These are phyloP conservation scores for Ceratosolen fusciceps DNA, from an alignment of 1,140 invertebrate species.

Conservation along the genomic window DNA sequence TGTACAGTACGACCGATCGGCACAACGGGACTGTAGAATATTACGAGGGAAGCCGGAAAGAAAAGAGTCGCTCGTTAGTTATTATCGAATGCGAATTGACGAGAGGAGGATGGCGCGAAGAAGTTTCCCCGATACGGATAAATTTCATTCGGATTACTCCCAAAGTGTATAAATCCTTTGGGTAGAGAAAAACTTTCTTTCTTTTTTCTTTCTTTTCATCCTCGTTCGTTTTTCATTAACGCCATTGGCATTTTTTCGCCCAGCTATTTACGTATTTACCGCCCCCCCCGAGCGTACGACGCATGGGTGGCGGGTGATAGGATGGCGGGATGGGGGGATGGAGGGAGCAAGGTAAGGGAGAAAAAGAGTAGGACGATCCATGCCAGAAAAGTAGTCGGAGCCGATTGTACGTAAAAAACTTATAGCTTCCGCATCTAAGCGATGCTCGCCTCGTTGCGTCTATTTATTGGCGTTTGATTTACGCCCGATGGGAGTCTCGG, in stretches of 20 bases:
- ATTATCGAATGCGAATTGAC: no score
- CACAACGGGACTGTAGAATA: no score
- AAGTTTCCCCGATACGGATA: no score
- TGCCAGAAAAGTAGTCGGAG: background rate
- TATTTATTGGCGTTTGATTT: slow-evolving; percentile 15
- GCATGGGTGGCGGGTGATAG: background rate
- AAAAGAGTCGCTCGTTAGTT: no score
- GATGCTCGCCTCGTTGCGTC: background rate
- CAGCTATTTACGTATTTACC: background rate
- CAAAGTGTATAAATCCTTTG: background rate
- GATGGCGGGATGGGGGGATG: background rate
- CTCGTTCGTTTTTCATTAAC: background rate
- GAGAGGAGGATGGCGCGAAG: no score
- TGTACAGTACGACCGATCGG: no score
- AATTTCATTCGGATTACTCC: no score
- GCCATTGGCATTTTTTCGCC: background rate
- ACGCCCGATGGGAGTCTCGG: background rate
- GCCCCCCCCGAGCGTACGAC: no score
- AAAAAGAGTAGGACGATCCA: background rate
- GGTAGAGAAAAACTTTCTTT: background rate
- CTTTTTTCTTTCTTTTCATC: no score
- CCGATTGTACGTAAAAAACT: slow-evolving; percentile 15
- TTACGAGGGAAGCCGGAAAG: no score
- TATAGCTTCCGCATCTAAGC: background rate
- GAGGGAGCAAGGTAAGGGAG: no score